Evolutionary conservation across 1,140 invertebrate species (phyloP).

Genomic region (Hirudo medicinalis): DNA sequence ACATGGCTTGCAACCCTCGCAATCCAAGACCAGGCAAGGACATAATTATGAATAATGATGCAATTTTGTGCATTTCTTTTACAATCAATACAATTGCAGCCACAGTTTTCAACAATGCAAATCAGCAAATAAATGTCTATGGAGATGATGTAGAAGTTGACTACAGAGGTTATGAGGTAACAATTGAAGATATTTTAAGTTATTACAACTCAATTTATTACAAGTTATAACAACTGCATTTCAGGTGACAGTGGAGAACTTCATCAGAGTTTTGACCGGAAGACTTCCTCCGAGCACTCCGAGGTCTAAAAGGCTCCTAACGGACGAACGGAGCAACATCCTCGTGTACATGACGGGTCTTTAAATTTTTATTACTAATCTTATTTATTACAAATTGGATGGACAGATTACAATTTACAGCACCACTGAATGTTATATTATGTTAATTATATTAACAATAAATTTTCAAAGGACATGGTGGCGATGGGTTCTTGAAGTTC

Average conservation of each 20-base stretch:
- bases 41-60: not conserved
- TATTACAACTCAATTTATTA: not conserved
- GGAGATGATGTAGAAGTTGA: slow-evolving; percentile 99
- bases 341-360: slow-evolving; percentile 71
- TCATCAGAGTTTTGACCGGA: slow-evolving; percentile 86
- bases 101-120: slow-evolving; percentile 92
- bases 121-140: slow-evolving; percentile 96
- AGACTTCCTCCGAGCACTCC: slow-evolving; percentile 77
- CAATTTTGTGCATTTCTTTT: slow-evolving; percentile 14
- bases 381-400: not conserved
- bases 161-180: slow-evolving; percentile 88
- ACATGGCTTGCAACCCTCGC: slow-evolving; percentile 96
- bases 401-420: too few species aligned
- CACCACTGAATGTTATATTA: not conserved
- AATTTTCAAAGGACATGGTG: slow-evolving; percentile 71
- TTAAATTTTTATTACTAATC: not conserved
- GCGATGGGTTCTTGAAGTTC: slow-evolving; percentile 97
- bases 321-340: slow-evolving; percentile 93
- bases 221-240: too few species aligned
- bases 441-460: slow-evolving; percentile 7
- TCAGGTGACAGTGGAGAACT: slow-evolving; percentile 91
- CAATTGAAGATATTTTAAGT: slow-evolving; percentile 21
- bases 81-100: slow-evolving; percentile 38
- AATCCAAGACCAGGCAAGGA: slow-evolving; percentile 75
- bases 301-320: slow-evolving; percentile 81